These are phyloP conservation scores for Acridotheres tristis DNA, from an alignment of 2,797 vertebrate genomes.

Conservation along the genomic window DNA sequence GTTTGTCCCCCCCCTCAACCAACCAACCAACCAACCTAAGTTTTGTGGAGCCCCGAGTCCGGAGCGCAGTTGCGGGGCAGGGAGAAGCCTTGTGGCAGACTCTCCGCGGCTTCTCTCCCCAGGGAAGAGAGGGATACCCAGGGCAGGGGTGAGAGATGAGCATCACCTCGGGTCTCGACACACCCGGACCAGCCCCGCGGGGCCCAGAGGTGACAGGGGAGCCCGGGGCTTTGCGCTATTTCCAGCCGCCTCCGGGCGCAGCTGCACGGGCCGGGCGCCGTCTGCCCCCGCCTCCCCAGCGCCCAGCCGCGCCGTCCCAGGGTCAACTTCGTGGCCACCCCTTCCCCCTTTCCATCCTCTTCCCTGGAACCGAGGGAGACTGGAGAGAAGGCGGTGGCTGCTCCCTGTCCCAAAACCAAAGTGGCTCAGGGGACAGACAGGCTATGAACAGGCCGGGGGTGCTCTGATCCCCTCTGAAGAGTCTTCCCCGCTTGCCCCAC, in stretches of 20 bases:
- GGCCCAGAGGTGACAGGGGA: not conserved
- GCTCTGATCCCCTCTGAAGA: not conserved
- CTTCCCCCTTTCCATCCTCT: not conserved
- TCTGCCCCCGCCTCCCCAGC: not conserved
- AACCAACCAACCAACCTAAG: not conserved
- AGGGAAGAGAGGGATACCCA: accelerated
- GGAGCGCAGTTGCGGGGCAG: accelerated
- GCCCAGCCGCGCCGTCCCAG: not conserved
- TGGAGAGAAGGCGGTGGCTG: not conserved
- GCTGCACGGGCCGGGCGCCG: not conserved
- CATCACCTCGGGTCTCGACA: not conserved
- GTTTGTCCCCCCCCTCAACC: too few relatives aligned
- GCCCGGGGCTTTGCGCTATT: not conserved
- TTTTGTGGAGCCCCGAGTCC: not conserved
- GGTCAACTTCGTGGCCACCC: too few relatives aligned
- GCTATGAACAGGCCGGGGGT: not conserved
- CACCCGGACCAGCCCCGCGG: not conserved
- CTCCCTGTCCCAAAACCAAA: not conserved
- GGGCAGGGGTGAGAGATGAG: not conserved
- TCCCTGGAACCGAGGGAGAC: not conserved
- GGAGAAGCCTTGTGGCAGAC: not conserved
- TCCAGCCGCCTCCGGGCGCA: not conserved
- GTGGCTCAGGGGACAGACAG: not conserved
- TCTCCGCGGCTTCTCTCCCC: not conserved
- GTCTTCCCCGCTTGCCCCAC: accelerated